Percentiles rank a stretch among this genome's conserved stretches.
These are phyloP conservation scores for Tipula vernalis DNA, from an alignment of 2,888 invertebrate genomes.

Conservation along the genomic window DNA sequence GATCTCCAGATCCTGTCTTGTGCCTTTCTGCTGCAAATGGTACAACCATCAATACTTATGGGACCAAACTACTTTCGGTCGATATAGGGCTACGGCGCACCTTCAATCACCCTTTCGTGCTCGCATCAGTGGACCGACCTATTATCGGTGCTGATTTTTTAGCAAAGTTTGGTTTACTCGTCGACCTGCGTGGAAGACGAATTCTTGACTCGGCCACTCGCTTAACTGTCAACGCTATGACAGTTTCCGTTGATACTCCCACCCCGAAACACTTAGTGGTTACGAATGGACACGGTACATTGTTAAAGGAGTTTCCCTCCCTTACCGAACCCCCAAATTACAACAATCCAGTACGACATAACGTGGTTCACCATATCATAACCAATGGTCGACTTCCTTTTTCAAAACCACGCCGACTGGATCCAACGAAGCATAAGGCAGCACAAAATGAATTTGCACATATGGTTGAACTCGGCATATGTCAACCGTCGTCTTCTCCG, in stretches of 20 bases:
- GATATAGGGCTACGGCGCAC: too few relatives aligned
- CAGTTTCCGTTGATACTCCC: background rate
- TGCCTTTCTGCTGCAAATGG: background rate
- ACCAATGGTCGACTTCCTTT: background rate
- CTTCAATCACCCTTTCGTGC: too few relatives aligned
- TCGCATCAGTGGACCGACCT: too few relatives aligned
- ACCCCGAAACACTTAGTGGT: background rate
- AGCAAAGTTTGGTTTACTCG: background rate
- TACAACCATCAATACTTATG: background rate
- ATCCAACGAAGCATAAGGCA: too few relatives aligned
- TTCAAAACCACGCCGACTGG: too few relatives aligned
- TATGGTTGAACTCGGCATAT: too few relatives aligned
- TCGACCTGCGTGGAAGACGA: too few relatives aligned
- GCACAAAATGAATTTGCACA: too few relatives aligned
- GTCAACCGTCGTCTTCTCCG: too few relatives aligned
- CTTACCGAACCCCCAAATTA: background rate
- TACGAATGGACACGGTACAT: background rate
- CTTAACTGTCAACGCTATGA: background rate
- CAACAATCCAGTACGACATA: background rate
- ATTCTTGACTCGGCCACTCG: background rate
- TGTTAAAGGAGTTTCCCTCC: background rate
- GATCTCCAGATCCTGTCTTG: background rate
- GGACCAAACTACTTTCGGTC: background rate
- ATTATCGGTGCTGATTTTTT: too few relatives aligned
- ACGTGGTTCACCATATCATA: background rate